Evolutionary conservation across 2,888 invertebrate genomes (phyloP).

Genomic region (Crepidodera aurea): DNA sequence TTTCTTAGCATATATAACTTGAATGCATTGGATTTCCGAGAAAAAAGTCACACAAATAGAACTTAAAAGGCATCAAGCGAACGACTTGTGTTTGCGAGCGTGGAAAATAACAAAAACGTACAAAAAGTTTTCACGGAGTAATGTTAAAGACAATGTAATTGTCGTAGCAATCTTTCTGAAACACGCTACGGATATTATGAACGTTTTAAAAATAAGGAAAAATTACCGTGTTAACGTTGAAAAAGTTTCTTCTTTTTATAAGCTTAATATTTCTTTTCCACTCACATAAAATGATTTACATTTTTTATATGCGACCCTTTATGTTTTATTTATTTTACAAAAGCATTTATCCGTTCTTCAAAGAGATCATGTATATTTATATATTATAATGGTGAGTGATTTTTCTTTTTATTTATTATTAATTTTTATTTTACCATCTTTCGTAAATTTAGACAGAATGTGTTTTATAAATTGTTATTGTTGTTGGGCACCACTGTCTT

Average conservation of each 20-base stretch:
- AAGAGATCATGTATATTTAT: too few species aligned
- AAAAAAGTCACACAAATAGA: conserved; percentile 5
- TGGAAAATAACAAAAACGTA: conserved; percentile 10
- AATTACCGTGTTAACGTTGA: not conserved
- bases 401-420: too few species aligned
- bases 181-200: not conserved
- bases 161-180: not conserved
- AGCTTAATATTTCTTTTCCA: not conserved
- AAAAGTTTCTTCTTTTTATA: not conserved
- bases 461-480: too few species aligned
- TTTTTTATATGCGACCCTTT: too few species aligned
- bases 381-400: too few species aligned
- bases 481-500: too few species aligned
- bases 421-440: too few species aligned
- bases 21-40: not conserved
- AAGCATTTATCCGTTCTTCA: too few species aligned
- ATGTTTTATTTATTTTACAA: too few species aligned
- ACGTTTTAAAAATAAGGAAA: not conserved
- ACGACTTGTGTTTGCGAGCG: conserved; percentile 16
- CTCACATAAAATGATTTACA: too few species aligned
- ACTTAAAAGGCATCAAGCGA: conserved; percentile 8
- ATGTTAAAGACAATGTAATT: conserved; percentile 17
- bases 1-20: too few species aligned
- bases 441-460: too few species aligned
- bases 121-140: conserved; percentile 14